Evolutionary conservation across 2,888 invertebrate species (phyloP), one percentile per base, ranked within the genome.

Genomic region (Acrobeloides nanus): DNA sequence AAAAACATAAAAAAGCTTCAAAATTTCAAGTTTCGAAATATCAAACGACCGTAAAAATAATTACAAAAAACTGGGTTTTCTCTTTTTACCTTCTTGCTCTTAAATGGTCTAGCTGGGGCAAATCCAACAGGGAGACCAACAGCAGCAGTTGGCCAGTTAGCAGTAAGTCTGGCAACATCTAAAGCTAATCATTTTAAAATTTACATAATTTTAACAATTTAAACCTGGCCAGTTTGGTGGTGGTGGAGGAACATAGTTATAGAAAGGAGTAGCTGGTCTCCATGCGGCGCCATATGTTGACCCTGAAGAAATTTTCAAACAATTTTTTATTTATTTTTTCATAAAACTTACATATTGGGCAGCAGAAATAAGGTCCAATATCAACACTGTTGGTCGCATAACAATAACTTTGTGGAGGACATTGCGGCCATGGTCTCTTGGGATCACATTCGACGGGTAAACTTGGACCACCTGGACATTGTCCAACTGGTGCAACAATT

Each of bases 361-460:
- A 73, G 54, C 73, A 73, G 63, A 67, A 73, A 48, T 73, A 73
- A 43, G 73, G 73, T 48, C 73, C 73, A 43, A 73, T 72, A 54
- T 73, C 73, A 53, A 73, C 73, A 29, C 66, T 59, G 61, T 73
- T 73, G 48, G 72, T 70, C 40, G 71, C 73, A 48, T 72, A 73
- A 53, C 73, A 73, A 53, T 72, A 73, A 40, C 64, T 62, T 51
- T 73, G 71, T 33, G 73, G 73, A 24, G 73, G 73, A 52, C 73
- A 73, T 51, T 68, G 66, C 31, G 73, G 73, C 73, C 73, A 73
- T 31, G 73, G 73, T 23, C 71, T 52, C 57, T 73, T 73, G 27
- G 73, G 67, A 53, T 73, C 73, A 46, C 73, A 73, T 35, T 74
- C 72, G 38, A 70, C 63, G 17, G 64, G 65, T 32, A 70, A 62